Percentiles rank a stretch among this genome's conserved stretches.
These are phyloP conservation scores for Antheraea mylitta DNA, from an alignment of 1,140 invertebrate species.

Conservation along the genomic window DNA sequence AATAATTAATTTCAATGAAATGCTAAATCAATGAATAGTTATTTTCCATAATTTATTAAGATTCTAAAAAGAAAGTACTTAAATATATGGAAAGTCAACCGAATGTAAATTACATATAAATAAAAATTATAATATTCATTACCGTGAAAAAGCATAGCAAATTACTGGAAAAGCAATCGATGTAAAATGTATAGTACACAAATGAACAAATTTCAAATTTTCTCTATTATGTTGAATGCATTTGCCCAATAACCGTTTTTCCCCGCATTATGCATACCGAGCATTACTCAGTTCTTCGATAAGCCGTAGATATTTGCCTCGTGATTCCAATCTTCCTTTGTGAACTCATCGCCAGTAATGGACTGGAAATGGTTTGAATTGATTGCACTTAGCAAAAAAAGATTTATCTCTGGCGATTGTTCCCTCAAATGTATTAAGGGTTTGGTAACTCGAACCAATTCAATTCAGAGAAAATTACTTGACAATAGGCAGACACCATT, in stretches of 20 bases:
- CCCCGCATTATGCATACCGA: background rate
- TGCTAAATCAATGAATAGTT: too few species aligned
- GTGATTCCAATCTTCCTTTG: background rate
- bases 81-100: too few species aligned
- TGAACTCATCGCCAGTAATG: background rate
- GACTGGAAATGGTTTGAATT: constrained; percentile 4
- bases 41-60: too few species aligned
- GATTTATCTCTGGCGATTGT: background rate
- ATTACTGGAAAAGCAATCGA: too few species aligned
- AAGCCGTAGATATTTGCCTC: background rate
- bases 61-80: too few species aligned
- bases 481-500: background rate
- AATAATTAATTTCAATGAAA: too few species aligned
- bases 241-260: background rate
- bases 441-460: background rate
- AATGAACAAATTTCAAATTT: too few species aligned
- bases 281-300: background rate
- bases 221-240: background rate
- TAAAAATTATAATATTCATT: too few species aligned
- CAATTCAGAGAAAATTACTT: background rate
- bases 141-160: too few species aligned
- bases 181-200: too few species aligned
- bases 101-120: too few species aligned
- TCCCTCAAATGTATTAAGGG: background rate
- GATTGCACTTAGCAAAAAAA: background rate